Base-by-base conservation (phyloP, 2,888 invertebrate species). In the Drosophila vallismaia region DNA sequence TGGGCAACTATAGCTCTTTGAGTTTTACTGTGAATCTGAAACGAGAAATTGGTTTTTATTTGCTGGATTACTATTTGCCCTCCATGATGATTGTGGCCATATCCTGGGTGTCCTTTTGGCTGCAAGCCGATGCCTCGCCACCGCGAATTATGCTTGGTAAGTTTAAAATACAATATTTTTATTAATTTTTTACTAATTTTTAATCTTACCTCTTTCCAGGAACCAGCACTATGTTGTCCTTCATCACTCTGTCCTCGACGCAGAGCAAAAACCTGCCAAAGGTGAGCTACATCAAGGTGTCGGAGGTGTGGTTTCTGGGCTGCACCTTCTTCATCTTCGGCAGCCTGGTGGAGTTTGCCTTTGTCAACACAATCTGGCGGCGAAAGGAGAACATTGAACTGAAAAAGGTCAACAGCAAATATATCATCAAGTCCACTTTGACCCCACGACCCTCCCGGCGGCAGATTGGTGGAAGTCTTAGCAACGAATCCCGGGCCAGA, bases 401-500 rank as follows among this genome's bases (percentile, higher is more conserved):
- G 31, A 90, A 90, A 72, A 90, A 90, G 53, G 90, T 89, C 33
- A 90, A 90, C 51, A 90, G 90, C 59, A 90, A 90, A 76, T 90
- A 90, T 36, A 90, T 90, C 29, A 83, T 90, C 0, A 90, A 90
- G 4, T 89, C 90, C 0, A 89, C 90, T 1, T n/a, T 90, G 10
- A 90, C 90, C 24, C 90, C 90, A n/a, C 84, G 90, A 8, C 90
- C 90, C 0, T 69, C 88, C 5, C 78, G 90, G 0, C 83, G 90
- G 0, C 85, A 89, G 33, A 50, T 90, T 1, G 80, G 83, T 38
- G 82, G 84, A 9, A 83, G 86, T 26, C 59, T 88, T 5, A 88
- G 81, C 49, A 89, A 86, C 60, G 84, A 87, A 10, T 46, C 94
- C 94, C 71, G 92, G 94, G 80, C 95, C 94, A 55, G 93, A 95